These are phyloP conservation scores for Pediacus dermestoides DNA, from an alignment of 2,888 invertebrate genomes.

Conservation along the genomic window DNA sequence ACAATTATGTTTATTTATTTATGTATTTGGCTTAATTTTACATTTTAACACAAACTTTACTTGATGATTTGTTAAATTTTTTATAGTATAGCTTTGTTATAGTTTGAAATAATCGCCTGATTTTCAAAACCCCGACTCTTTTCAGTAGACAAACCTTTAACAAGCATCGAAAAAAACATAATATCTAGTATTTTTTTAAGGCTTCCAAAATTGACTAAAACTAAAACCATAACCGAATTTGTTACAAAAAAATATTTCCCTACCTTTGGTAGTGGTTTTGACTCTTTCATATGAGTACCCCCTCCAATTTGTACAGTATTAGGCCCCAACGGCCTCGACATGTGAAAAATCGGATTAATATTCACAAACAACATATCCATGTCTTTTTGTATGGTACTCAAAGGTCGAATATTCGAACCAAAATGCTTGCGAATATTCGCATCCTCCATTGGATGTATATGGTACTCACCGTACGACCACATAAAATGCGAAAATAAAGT, in stretches of 20 bases:
- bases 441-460: slow-evolving; percentile 23
- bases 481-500: slow-evolving; percentile 6
- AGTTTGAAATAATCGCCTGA: too few species aligned
- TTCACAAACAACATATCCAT: slow-evolving; percentile 38
- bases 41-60: too few species aligned
- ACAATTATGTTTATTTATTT: too few species aligned
- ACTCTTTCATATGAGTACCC: slow-evolving; percentile 32
- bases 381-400: slow-evolving; percentile 28
- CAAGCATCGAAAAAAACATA: too few species aligned
- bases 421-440: slow-evolving; percentile 29
- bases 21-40: too few species aligned
- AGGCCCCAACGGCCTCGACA: slow-evolving; percentile 35
- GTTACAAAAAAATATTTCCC: slow-evolving; percentile 9
- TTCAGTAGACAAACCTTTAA: too few species aligned
- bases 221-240: too few species aligned
- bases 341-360: slow-evolving; percentile 35
- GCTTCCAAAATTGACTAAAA: too few species aligned
- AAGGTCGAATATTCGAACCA: slow-evolving; percentile 28
- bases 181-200: too few species aligned
- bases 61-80: too few species aligned
- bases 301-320: slow-evolving; percentile 38
- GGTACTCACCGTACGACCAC: slow-evolving; percentile 9
- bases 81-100: too few species aligned
- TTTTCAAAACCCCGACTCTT: too few species aligned
- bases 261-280: slow-evolving; percentile 33